Base-by-base conservation (phyloP, 1,140 invertebrate genomes). In the Temnothorax curvispinosus region DNA sequence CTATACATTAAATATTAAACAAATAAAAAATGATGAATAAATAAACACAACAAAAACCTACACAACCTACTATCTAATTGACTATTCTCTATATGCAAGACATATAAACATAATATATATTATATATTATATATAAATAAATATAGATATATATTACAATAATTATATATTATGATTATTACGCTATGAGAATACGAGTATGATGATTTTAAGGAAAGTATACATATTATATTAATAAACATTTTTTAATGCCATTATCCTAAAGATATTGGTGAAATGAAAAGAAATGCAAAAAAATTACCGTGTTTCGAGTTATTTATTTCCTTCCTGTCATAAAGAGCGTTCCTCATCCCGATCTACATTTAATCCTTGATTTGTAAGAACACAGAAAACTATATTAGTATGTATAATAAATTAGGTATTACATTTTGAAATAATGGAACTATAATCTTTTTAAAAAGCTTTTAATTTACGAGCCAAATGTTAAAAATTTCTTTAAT, bases 141-240 rank as follows among this genome's bases (percentile, higher is more conserved):
- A 88, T 91, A 75, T 89, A 88, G 92, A 92, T 89, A 93, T 91
- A 93, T 92, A 93, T 92, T 92, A 92, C 88, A 87, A 93, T 92
- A 87, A 92, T 91, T 91, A 94, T 93, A 93, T 93, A 91, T 91
- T 93, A 92, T 93, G 92, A 95, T 94, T 94, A 94, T 94, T 94
- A 93, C 88, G 94, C 94, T 95, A 93, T 91, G 93, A 94, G 91
- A 94, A 93, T 95, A 95, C 91, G 94, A 95, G 93, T 95, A 95
- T 92, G 93, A 95, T 93, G 94, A 94, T 94, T 94, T 95, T 94
- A 95, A 95, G 94, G 93, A 95, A 95, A 95, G 94, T 95, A 95
- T 94, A 95, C 94, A 94, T 95, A 95, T 94, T 93, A 94, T 95
- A 95, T 94, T 93, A 94, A 95, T 95, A 94, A 94, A 94, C 93